Evolutionary conservation across 2,113 vertebrate genomes (phyloP), one percentile per base, ranked within the genome.

Genomic region (Spilogale gracilis): DNA sequence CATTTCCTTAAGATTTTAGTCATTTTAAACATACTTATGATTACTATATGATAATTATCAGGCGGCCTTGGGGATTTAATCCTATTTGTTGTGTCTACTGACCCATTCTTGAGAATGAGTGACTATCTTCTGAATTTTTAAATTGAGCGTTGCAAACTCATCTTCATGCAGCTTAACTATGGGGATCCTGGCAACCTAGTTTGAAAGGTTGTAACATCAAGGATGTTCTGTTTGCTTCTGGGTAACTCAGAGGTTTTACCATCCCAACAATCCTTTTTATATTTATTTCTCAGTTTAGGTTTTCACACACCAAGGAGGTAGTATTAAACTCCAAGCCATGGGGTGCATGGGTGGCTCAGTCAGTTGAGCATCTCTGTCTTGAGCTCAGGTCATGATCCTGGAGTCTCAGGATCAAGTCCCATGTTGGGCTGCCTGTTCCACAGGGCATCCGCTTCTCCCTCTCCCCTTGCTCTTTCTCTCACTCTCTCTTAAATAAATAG

Each of bases 1-100:
- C 56, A 81, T 52, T 93, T 93, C 50, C 60, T 60, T 85, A 69
- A 79, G 17, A 17, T n/a, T 58, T 63, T 67, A 32, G 56, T 85
- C n/a, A 79, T 84, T 91, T 95, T 79, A 96, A 91, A 94, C 45
- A 63, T 48, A 54, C 17, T 71, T 61, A 83, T 50, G 5, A 10
- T 56, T 48, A 84, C 52, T 54, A 50, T 73, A 45, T 74, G 48
- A 52, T 27, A 86, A 52, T 67, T 48, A 82, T 20, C 58, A 69
- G 17, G 60, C 65, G n/a, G 25, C 23, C 58, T 83, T 58, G 69
- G 0, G 9, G 43, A 89, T 74, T 89, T 82, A 92, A 56, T 71
- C n/a, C 56, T 86, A 74, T 67, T 65, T 48, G 12, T 50, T 79
- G 18, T 79, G 38, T 30, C 11, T 74, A 6, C 25, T 54, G 43